Conservation (phyloP, 1,140 invertebrate genomes). For the Oncopeltus fasciatus region DNA sequence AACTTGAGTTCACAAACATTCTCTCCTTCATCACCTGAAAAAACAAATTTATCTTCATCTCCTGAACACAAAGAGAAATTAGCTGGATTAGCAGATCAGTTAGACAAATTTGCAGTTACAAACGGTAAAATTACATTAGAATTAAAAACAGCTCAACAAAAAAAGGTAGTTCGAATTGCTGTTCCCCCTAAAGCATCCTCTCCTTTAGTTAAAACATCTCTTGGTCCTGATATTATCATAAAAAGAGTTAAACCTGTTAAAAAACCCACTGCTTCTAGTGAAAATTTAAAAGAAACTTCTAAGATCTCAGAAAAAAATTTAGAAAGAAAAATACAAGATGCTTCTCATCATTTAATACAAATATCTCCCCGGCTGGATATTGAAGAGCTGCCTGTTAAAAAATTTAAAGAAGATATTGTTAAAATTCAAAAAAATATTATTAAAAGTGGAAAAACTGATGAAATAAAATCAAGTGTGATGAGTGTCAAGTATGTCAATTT, state of each 20-base stretch:
- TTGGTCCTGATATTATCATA: background rate
- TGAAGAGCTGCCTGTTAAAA: background rate
- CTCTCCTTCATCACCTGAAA: background rate
- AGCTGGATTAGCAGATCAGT: background rate
- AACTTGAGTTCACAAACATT: too few species aligned
- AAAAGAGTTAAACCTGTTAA: background rate
- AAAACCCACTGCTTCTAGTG: background rate
- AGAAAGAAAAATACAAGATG: background rate
- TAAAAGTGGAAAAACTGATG: background rate
- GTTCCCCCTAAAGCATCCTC: background rate
- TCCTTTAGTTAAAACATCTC: background rate
- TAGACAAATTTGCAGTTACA: background rate
- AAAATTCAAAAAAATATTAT: constrained; percentile 1
- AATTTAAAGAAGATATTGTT: background rate
- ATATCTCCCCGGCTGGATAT: background rate
- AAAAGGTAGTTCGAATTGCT: background rate
- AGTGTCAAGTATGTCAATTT: too few species aligned
- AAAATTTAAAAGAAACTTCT: background rate
- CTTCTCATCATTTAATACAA: too few species aligned
- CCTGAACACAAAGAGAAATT: background rate
- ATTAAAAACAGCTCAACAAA: background rate
- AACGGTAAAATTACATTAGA: background rate
- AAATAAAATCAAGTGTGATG: too few species aligned
- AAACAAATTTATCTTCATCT: too few species aligned
- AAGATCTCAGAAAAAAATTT: background rate